Conservation (phyloP, 2,113 vertebrate species). For the Sylvia atricapilla region DNA sequence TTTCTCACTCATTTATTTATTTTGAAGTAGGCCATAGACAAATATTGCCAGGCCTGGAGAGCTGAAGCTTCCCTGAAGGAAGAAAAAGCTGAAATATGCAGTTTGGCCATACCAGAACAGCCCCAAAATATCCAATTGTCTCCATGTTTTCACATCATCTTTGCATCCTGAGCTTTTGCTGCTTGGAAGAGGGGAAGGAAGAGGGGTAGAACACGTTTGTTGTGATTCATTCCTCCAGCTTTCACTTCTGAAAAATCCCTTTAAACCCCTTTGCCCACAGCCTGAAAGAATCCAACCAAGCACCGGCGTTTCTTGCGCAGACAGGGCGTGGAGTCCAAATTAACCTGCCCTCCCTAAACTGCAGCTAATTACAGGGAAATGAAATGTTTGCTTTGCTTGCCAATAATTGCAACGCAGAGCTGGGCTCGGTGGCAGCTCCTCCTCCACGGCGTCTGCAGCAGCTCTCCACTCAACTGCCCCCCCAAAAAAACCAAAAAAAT, state of each 20-base stretch:
- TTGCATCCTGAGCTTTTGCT: not conserved
- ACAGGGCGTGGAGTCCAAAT: conserved; percentile 50
- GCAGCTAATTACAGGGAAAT: conserved; percentile 63
- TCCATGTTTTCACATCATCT: not conserved
- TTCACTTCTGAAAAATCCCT: not conserved
- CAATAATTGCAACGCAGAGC: conserved; percentile 45
- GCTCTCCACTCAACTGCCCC: not conserved
- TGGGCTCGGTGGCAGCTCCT: conserved; percentile 4
- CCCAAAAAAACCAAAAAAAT: not conserved
- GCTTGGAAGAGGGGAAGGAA: not conserved
- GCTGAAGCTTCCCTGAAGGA: not conserved
- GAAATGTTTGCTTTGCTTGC: conserved; percentile 60
- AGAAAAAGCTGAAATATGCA: not conserved
- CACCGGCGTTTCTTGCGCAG: not conserved
- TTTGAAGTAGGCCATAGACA: not conserved
- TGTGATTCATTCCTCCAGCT: not conserved
- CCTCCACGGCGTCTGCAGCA: not conserved
- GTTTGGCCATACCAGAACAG: not conserved
- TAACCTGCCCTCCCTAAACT: conserved; percentile 56
- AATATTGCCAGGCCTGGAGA: not conserved
- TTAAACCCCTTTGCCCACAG: not conserved
- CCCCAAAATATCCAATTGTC: not conserved
- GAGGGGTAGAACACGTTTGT: not conserved
- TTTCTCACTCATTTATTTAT: not conserved
- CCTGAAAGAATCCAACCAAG: not conserved